Evolutionary conservation across 1,140 invertebrate species (phyloP), one percentile per base, ranked within the genome.

Genomic region (Euura lappo): DNA sequence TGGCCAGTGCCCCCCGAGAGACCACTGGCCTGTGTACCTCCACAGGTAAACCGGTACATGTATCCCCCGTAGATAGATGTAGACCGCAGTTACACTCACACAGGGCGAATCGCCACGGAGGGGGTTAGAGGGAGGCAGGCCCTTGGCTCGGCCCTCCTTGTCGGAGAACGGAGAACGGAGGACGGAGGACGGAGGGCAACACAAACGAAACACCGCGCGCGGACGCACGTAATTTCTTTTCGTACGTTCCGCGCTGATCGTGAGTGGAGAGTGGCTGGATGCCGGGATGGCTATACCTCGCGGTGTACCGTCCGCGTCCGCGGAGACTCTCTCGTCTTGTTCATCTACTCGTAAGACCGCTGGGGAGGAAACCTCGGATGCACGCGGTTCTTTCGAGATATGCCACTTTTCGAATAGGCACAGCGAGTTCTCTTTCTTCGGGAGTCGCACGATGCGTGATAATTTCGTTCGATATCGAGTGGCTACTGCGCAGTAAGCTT

Each of bases 1-100:
- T 60, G 51, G 51, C 51, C 51, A 60, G 51, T 60, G 51, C 51
- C 51, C 51, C 51, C 51, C 51, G 51, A 60, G 51, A 51, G 28
- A 60, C 51, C 51, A 60, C 51, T 60, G 51, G 51, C 51, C 51
- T 60, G 51, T 60, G 51, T 28, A 28, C 28, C 28, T 28, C 28
- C 28, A 3, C 51, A 11, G 51, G 51, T 60, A 60, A 60, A 60
- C 10, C 51, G 28, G 28, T 60, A 6, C 13, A n/a, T 60, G 51
- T 6, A 60, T 28, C 28, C 28, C 28, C 28, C 28, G 28, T 28
- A n/a, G 2, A 60, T 60, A 6, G 8, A 60, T 60, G 28, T 28
- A 28, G 28, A 28, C 28, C 28, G 28, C 28, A 28, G 28, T 28
- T 28, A 28, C 28, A 28, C 28, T 8, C 51, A 60, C 51, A 60